These are phyloP conservation scores for Troides aeacus DNA, from an alignment of 2,888 invertebrate species.

Conservation along the genomic window DNA sequence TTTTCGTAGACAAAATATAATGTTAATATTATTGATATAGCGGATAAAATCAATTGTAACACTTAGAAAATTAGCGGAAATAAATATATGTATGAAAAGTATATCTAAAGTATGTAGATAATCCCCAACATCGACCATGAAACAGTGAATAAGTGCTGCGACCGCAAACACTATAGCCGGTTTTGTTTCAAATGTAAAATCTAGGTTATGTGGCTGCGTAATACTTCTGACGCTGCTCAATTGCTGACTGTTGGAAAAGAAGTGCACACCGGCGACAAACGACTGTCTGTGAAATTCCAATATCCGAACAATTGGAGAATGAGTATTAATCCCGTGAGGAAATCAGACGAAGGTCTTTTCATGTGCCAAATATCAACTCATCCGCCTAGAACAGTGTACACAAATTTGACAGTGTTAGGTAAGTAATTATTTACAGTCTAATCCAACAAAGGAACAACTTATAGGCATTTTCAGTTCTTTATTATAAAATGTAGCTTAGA, in stretches of 20 bases:
- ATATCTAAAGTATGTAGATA: too few species aligned
- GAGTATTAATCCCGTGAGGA: constrained; percentile 85
- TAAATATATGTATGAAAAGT: not conserved
- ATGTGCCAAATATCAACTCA: constrained; percentile 91
- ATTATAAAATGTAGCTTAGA: not conserved
- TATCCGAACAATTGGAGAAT: constrained; percentile 87
- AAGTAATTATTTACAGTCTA: constrained; percentile 55
- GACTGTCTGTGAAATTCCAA: constrained; percentile 83
- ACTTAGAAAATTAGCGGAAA: too few species aligned
- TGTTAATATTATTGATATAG: too few species aligned
- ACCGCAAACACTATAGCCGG: not conserved
- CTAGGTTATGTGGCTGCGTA: constrained; percentile 85
- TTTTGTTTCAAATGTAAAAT: not conserved
- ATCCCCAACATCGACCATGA: too few species aligned
- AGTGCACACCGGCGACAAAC: constrained; percentile 82
- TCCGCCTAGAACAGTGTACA: constrained; percentile 87
- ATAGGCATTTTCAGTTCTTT: too few species aligned
- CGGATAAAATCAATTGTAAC: too few species aligned
- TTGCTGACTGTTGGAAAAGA: constrained; percentile 83
- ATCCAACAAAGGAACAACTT: too few species aligned
- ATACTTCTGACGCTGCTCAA: constrained; percentile 82
- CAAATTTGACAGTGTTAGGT: constrained; percentile 88
- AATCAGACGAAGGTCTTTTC: constrained; percentile 86
- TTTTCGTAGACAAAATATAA: too few species aligned
- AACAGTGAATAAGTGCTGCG: not conserved